Conservation (phyloP, 1,140 invertebrate species). For the Bombus sylvicola region DNA sequence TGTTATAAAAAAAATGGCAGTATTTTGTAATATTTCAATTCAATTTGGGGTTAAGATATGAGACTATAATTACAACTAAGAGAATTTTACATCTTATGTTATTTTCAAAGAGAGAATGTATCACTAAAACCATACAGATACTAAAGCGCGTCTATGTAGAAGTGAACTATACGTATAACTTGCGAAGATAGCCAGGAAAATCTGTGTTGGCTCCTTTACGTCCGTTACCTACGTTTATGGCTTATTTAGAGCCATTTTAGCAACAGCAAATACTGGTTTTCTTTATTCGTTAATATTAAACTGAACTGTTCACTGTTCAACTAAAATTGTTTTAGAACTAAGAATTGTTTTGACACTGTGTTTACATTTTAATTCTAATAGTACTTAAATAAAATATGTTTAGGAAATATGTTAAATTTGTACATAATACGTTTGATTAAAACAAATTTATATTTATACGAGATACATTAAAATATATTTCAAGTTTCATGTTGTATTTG, state of each 20-base stretch:
- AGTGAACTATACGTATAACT: neutral
- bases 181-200: conserved; percentile 6
- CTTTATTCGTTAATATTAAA: neutral
- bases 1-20: too few relatives aligned
- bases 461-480: too few relatives aligned
- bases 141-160: neutral
- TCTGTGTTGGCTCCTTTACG: neutral
- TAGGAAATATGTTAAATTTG: neutral
- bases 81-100: neutral
- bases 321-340: too few relatives aligned
- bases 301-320: too few relatives aligned
- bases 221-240: neutral
- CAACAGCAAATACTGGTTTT: neutral
- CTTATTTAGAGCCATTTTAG: neutral
- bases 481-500: too few relatives aligned
- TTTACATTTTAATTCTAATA: too few relatives aligned
- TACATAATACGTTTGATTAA: neutral
- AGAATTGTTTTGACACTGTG: too few relatives aligned
- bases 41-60: neutral
- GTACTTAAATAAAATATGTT: neutral
- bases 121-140: neutral
- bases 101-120: neutral
- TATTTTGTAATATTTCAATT: neutral
- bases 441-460: too few relatives aligned
- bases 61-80: neutral